Evolutionary conservation across 2,113 vertebrate species (phyloP).

Genomic region (Pelvicachromis taeniatus): DNA sequence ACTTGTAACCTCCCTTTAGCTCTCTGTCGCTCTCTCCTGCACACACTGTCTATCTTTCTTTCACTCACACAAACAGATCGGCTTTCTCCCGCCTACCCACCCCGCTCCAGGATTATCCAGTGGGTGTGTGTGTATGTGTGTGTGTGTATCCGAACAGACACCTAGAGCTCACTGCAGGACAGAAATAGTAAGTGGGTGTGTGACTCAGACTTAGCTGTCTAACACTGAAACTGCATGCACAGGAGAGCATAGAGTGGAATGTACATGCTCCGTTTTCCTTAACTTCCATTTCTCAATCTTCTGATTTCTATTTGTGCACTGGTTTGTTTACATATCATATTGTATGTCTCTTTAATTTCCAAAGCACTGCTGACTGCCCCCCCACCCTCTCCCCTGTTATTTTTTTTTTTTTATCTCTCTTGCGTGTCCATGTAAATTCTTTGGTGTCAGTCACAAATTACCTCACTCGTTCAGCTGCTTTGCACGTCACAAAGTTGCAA

Average conservation of each 20-base stretch:
- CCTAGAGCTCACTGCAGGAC: constrained; percentile 46
- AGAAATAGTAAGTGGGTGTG: constrained; percentile 62
- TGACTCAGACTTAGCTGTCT: constrained; percentile 16
- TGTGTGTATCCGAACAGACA: constrained; percentile 30
- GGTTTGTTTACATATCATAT: not conserved
- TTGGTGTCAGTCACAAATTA: not conserved
- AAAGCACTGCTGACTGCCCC: not conserved
- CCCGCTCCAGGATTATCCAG: constrained; percentile 50
- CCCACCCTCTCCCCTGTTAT: too few relatives aligned
- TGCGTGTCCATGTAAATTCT: not conserved
- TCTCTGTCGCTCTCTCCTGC: not conserved
- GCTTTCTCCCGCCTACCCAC: constrained; percentile 67
- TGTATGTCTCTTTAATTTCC: not conserved
- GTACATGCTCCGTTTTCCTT: not conserved
- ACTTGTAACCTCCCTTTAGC: constrained; percentile 17
- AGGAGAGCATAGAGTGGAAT: not conserved
- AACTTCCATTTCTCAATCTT: not conserved
- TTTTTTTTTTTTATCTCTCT: not conserved
- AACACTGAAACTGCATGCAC: constrained; percentile 8
- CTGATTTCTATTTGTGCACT: not conserved
- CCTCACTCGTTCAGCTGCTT: not conserved
- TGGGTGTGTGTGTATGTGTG: constrained; percentile 22
- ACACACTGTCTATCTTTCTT: constrained; percentile 37
- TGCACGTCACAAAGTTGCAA: not conserved
- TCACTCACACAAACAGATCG: constrained; percentile 62